Base-by-base conservation (phyloP, 2,113 vertebrate genomes). In the Pangasianodon hypophthalmus region DNA sequence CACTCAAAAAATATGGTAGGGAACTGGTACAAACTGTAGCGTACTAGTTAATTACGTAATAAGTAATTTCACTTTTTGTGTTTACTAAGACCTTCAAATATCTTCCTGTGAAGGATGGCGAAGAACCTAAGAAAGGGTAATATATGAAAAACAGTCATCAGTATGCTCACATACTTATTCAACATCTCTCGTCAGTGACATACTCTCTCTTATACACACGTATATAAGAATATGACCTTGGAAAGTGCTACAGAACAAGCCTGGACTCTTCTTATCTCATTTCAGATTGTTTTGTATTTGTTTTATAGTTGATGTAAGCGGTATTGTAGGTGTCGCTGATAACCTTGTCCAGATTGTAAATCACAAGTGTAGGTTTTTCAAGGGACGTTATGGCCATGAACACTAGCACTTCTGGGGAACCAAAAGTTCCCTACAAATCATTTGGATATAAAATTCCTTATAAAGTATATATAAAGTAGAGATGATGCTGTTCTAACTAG, bases 211-310 rank as follows among this genome's bases (percentile, higher is more conserved):
- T 3, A 56, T 5, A 3, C 54, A 56, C 16, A 64, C 26, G 9
- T 37, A 56, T 82, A 82, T 56, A 82, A 79, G 37, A 82, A 86
- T 73, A 9, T 58, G 75, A 32, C 90, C 90, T 91, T 86, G 87
- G 62, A 48, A 88, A 75, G 64, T 50, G 26, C 73, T 5, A 69
- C 82, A 54, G 29, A n/a, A 46, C 32, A 58, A 7, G 4, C 21
- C 71, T 29, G 50, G 46, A 46, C 41, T 73, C 37, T 26, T 56
- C 52, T 56, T 58, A 60, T 79, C 81, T 56, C 69, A 44, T 44
- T 29, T 46, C 67, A 41, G 21, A 6, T 11, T 24, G 26, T 52
- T 18, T 52, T 32, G 6, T 48, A 46, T 7, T 1, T 73, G 29
- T 85, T 46, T 85, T 48, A 19, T n/a, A 85, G 44, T 54, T 73